These are phyloP conservation scores for Drosophila ogumai DNA, from an alignment of 1,140 invertebrate species.

Conservation along the genomic window DNA sequence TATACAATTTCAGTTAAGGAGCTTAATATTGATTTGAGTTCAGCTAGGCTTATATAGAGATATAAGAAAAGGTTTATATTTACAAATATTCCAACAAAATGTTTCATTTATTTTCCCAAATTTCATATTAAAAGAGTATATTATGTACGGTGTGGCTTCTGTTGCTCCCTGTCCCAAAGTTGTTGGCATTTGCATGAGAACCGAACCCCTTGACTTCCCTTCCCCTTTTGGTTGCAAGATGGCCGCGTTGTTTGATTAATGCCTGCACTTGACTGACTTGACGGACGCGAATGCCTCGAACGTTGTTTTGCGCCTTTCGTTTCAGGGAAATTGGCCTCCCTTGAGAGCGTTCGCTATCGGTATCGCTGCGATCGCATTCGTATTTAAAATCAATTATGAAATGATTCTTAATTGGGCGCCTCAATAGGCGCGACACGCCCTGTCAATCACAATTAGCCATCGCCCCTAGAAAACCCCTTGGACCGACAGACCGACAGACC, in stretches of 20 bases:
- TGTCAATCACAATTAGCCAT: slow-evolving; percentile 78
- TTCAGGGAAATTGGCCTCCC: slow-evolving; percentile 42
- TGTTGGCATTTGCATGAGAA: slow-evolving; percentile 54
- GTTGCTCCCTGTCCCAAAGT: slow-evolving; percentile 22
- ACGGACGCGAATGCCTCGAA: slow-evolving; percentile 28
- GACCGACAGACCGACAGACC: background rate
- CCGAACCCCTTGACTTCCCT: background rate
- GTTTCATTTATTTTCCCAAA: too few relatives aligned
- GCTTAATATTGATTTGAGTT: background rate
- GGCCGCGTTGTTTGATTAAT: slow-evolving; percentile 69
- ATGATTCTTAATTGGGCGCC: slow-evolving; percentile 77
- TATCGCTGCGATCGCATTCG: slow-evolving; percentile 12
- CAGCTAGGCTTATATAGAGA: background rate
- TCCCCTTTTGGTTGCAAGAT: slow-evolving; percentile 39
- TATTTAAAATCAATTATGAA: slow-evolving; percentile 80
- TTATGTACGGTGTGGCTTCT: background rate
- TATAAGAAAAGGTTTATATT: background rate
- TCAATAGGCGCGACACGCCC: slow-evolving; percentile 79
- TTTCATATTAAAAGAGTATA: slow-evolving; percentile 2
- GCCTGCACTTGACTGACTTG: slow-evolving; percentile 75
- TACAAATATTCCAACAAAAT: background rate
- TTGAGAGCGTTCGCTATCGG: slow-evolving; percentile 9
- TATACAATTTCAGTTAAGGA: background rate
- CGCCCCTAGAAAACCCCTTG: slow-evolving; percentile 54
- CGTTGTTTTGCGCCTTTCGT: slow-evolving; percentile 25